phyloP scores from a whole-genome alignment of 2,888 invertebrate genomes.

The Drymonia ruficornis region DNA sequence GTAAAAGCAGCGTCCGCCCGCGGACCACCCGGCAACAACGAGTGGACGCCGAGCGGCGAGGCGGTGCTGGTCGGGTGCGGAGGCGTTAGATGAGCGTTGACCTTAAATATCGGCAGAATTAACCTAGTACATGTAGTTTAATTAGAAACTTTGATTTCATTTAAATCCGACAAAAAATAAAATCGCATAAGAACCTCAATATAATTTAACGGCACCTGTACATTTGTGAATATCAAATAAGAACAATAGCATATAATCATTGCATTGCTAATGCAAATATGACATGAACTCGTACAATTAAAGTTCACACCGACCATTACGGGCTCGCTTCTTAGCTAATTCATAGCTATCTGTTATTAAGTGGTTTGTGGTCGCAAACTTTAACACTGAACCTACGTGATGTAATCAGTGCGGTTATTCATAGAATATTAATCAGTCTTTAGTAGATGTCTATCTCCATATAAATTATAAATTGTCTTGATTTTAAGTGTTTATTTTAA shows the following conservation, averaged over 20 bases:
- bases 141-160: too few species aligned
- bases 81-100: too few species aligned
- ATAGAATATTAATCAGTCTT: background rate
- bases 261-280: conserved; percentile 52
- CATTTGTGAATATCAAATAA: conserved; percentile 38
- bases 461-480: too few species aligned
- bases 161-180: too few species aligned
- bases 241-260: conserved; percentile 35
- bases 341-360: conserved; percentile 38
- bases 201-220: conserved; percentile 15
- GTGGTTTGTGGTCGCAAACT: conserved; percentile 27
- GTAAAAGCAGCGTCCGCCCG: too few species aligned
- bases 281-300: conserved; percentile 37
- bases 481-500: too few species aligned
- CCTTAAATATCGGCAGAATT: too few species aligned
- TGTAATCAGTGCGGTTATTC: conserved; percentile 13
- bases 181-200: background rate
- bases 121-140: too few species aligned
- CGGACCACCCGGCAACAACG: too few species aligned
- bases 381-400: conserved; percentile 15
- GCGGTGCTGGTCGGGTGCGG: too few species aligned
- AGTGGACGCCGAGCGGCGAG: too few species aligned
- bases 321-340: conserved; percentile 24
- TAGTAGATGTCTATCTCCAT: too few species aligned
- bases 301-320: conserved; percentile 32